phyloP scores from a whole-genome alignment of 2,797 vertebrate genomes.

The Lemur catta region DNA sequence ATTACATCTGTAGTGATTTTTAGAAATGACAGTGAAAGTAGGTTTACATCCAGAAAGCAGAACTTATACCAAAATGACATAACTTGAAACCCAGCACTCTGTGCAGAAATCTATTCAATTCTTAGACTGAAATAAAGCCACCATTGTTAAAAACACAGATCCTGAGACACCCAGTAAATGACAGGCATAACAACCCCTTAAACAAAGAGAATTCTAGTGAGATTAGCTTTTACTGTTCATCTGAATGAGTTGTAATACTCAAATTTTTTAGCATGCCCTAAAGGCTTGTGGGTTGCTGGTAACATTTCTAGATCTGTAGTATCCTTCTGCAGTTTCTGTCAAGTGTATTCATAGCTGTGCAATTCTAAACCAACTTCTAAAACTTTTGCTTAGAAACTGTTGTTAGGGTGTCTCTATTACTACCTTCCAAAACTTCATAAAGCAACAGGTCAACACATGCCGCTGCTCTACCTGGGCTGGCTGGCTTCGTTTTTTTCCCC shows the following conservation, averaged over 20 bases:
- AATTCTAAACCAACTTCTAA: neutral
- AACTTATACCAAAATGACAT: neutral
- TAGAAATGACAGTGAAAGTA: neutral
- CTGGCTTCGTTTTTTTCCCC: neutral
- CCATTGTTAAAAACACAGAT: neutral
- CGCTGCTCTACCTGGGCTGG: neutral
- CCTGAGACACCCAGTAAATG: accelerated
- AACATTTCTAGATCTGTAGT: neutral
- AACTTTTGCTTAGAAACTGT: neutral
- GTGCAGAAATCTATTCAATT: neutral
- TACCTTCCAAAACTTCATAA: neutral
- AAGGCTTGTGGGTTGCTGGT: accelerated
- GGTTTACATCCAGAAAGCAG: constrained; percentile 14
- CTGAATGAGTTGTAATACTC: neutral
- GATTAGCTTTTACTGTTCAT: neutral
- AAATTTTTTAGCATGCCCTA: neutral
- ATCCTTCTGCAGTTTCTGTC: neutral
- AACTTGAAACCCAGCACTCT: neutral
- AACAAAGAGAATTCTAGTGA: neutral
- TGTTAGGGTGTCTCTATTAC: accelerated
- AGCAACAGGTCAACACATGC: neutral
- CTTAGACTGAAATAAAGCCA: neutral
- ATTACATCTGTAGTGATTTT: neutral
- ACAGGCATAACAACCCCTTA: neutral
- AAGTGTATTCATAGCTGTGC: neutral